Base-by-base conservation (phyloP, 2,888 invertebrate genomes). In the Plagodis dolabraria region DNA sequence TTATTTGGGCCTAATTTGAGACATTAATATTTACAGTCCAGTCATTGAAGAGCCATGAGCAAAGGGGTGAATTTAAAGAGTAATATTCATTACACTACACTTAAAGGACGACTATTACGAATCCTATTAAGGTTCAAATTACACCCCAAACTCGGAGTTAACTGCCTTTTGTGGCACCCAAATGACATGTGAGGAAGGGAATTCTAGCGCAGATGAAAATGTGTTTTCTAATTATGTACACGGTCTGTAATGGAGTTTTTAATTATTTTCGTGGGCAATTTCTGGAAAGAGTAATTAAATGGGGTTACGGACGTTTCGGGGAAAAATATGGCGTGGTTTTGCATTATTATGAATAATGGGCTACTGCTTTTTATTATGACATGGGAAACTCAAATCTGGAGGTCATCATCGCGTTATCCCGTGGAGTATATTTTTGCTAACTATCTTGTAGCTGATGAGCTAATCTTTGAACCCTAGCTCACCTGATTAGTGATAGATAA, bases 41-140 rank as follows among this genome's bases (percentile, higher is more conserved):
- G 51, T 55, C 46, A 46, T 58, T 45, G 12, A 8, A 22, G 11
- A 44, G 55, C 65, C 53, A 44, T 53, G 55, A 75, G 71, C 77
- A 74, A 75, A 75, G 79, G 78, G 76, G 69, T 77, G 66, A 55
- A 57, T 70, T 65, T 53, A 63, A 61, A 65, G 60, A 56, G 66
- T 80, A 82, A 86, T 89, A 87, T 87, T 86, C 86, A 90, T 89
- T 87, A 87, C 80, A 80, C 75, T 72, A 79, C 82, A 83, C 84
- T 86, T 82, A 80, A 79, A 77, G 82, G 77, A 73, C 80, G 80
- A 80, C 56, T 56, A 61, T 52, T 86, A 70, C 75, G 71, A 67
- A 74, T 79, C 77, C 86, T 77, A 88, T 89, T 89, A 87, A 87
- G 89, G 87, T 87, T 83, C 77, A 77, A 88, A 85, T 85, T 85